phyloP scores from a whole-genome alignment of 1,140 invertebrate genomes.

The Gryllus bimaculatus region DNA sequence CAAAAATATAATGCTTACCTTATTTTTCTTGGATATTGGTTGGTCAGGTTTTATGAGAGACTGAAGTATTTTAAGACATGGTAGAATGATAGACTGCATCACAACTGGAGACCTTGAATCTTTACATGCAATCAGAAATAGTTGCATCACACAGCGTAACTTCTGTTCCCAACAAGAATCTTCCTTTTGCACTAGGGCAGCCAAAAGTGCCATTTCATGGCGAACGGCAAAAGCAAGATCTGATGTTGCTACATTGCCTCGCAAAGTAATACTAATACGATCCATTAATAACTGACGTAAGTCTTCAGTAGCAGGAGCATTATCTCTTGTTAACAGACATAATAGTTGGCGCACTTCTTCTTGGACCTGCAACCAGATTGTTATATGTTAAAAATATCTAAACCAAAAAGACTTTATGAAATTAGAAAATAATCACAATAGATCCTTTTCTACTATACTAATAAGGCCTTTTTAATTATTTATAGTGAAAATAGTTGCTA shows the following conservation, averaged over 20 bases:
- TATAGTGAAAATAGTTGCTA: too few relatives aligned
- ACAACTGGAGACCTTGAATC: constrained; percentile 61
- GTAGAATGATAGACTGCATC: constrained; percentile 66
- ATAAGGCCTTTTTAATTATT: neutral
- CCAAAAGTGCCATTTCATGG: constrained; percentile 81
- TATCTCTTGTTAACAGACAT: constrained; percentile 84
- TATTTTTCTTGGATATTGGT: constrained; percentile 43
- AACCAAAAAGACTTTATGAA: neutral
- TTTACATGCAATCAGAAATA: constrained; percentile 68
- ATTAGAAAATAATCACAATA: neutral
- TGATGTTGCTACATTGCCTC: constrained; percentile 51
- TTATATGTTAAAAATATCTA: neutral
- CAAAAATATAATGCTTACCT: constrained; percentile 28
- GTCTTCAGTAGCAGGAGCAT: constrained; percentile 75
- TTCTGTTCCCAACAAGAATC: constrained; percentile 94
- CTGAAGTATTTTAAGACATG: constrained; percentile 77
- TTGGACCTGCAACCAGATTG: constrained; percentile 46
- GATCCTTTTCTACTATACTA: neutral
- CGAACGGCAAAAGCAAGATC: constrained; percentile 68
- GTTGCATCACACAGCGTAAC: constrained; percentile 75
- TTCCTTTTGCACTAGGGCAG: constrained; percentile 79
- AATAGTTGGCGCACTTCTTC: constrained; percentile 79
- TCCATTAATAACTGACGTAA: constrained; percentile 73
- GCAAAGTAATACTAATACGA: constrained; percentile 65
- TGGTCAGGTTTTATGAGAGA: constrained; percentile 62